Percentiles rank a stretch among this genome's conserved stretches.
phyloP scores from a whole-genome alignment of 2,888 invertebrate species.

The Atethmia centrago region DNA sequence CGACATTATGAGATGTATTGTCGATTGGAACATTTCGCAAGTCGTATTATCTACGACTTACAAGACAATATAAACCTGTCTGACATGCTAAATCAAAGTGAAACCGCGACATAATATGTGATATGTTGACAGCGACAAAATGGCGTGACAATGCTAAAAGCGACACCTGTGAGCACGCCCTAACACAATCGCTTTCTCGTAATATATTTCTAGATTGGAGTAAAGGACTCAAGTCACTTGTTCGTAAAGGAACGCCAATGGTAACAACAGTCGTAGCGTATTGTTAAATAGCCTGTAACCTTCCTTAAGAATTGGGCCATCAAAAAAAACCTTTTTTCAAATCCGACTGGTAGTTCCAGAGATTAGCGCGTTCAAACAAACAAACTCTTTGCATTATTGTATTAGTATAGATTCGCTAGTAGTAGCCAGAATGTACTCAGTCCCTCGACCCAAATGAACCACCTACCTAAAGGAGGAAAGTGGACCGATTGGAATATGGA shows the following conservation, averaged over 20 bases:
- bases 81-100: slow-evolving; percentile 57
- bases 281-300: background rate
- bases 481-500: too few species aligned
- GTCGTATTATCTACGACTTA: slow-evolving; percentile 37
- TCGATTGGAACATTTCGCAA: slow-evolving; percentile 47
- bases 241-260: slow-evolving; percentile 13
- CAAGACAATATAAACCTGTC: slow-evolving; percentile 60
- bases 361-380: too few species aligned
- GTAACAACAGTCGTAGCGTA: background rate
- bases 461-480: background rate
- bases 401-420: background rate
- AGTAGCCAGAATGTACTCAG: background rate
- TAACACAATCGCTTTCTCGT: slow-evolving; percentile 77
- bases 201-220: slow-evolving; percentile 69
- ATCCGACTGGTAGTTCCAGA: too few species aligned
- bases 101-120: slow-evolving; percentile 44
- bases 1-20: slow-evolving; percentile 15
- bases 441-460: background rate
- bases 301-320: background rate
- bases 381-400: too few species aligned
- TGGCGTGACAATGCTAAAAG: slow-evolving; percentile 56
- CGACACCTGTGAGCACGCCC: slow-evolving; percentile 50
- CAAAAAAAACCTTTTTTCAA: too few species aligned
- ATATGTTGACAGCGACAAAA: slow-evolving; percentile 52
- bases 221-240: slow-evolving; percentile 54